Evolutionary conservation across 37 sponge, comb jelly and placozoan species (phyloP).

Genomic region (Dysidea cf. avara): DNA sequence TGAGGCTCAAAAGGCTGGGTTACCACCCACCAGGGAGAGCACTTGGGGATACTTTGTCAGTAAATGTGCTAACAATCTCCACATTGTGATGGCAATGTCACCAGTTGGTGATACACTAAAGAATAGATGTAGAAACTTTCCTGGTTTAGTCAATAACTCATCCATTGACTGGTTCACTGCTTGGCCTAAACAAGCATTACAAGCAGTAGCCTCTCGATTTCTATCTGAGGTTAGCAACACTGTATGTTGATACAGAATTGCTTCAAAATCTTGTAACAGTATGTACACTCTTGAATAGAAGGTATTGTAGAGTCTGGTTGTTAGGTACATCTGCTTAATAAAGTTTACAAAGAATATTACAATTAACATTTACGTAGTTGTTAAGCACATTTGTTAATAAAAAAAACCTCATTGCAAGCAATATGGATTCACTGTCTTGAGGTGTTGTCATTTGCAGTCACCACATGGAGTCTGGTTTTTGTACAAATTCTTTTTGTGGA

Average conservation of each 20-base stretch:
- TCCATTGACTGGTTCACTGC: conserved; percentile 99
- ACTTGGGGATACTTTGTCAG: conserved; percentile 92
- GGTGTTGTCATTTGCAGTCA: too few relatives aligned
- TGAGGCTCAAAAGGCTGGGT: conserved; percentile 84
- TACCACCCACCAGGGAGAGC: conserved; percentile 87
- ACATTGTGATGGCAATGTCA: conserved; percentile 98
- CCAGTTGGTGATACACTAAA: conserved; percentile 94
- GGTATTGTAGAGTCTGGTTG: too few relatives aligned
- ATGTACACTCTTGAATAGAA: too few relatives aligned
- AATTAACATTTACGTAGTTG: too few relatives aligned
- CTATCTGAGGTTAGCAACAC: conserved; percentile 77
- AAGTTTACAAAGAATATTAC: too few relatives aligned
- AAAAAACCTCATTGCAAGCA: too few relatives aligned
- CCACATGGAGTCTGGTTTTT: too few relatives aligned
- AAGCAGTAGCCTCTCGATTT: conserved; percentile 94
- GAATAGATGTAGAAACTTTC: conserved; percentile 97
- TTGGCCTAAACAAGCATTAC: conserved; percentile 98
- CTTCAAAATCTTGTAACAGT: too few relatives aligned
- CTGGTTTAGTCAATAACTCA: conserved; percentile 91
- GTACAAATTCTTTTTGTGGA: too few relatives aligned
- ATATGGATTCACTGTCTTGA: too few relatives aligned
- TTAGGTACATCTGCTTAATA: too few relatives aligned
- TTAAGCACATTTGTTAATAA: too few relatives aligned
- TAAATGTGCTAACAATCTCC: conserved; percentile 91
- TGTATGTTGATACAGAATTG: background rate